A percentile compares a stretch with the other conserved stretches of the same genome.
phyloP scores from a whole-genome alignment of 2,113 vertebrate species.

The Lathamus discolor region DNA sequence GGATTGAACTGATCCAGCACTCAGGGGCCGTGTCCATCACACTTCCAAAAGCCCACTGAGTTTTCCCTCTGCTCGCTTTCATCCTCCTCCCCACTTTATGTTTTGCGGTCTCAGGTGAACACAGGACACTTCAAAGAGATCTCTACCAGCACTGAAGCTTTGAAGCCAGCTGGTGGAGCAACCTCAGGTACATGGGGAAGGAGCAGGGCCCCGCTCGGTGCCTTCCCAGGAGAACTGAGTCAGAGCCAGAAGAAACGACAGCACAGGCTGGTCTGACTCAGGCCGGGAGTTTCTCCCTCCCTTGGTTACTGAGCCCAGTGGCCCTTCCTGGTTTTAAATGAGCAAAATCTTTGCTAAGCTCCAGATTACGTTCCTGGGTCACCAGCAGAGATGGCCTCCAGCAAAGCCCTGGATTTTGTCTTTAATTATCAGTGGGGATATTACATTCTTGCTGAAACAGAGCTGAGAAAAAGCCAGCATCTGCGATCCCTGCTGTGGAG shows the following conservation, averaged over 20 bases:
- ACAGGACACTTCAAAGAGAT: constrained; percentile 16
- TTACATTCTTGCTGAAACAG: constrained; percentile 10
- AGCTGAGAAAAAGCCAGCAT: constrained; percentile 18
- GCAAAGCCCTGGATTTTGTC: constrained; percentile 29
- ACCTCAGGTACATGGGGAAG: background rate
- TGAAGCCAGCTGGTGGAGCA: constrained; percentile 34
- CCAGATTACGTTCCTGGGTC: constrained; percentile 26
- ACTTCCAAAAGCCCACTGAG: background rate
- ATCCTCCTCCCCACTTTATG: background rate
- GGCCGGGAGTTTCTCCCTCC: background rate
- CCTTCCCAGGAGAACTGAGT: constrained; percentile 13
- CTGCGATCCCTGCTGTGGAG: constrained; percentile 14
- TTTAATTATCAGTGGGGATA: background rate
- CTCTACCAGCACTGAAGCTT: background rate
- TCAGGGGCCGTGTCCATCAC: background rate
- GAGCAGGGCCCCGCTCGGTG: background rate
- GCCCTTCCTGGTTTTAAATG: constrained; percentile 21
- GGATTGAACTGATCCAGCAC: background rate
- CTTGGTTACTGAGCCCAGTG: background rate
- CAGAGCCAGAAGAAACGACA: constrained; percentile 38
- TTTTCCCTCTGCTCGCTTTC: constrained; percentile 1
- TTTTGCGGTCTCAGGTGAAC: background rate
- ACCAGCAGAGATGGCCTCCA: constrained; percentile 15
- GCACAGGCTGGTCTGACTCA: background rate
- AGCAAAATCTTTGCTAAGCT: constrained; percentile 32